Conservation (phyloP, 1,140 invertebrate species). For the Antheraea mylitta region DNA sequence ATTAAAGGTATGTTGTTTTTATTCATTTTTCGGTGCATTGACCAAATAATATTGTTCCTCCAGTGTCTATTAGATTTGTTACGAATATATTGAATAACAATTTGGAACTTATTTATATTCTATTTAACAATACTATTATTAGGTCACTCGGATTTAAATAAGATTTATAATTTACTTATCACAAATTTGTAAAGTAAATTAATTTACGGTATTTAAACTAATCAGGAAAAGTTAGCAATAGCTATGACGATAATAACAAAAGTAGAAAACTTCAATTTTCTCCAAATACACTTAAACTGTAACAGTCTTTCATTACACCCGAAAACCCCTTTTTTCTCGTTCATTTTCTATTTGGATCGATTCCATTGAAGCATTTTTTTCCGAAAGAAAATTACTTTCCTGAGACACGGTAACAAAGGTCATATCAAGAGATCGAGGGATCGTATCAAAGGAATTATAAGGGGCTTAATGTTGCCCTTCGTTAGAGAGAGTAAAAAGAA, state of each 20-base stretch:
- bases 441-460: conserved; percentile 11
- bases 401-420: background rate
- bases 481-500: conserved; percentile 7
- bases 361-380: background rate
- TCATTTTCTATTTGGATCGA: conserved; percentile 1
- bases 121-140: too few relatives aligned
- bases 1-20: too few relatives aligned
- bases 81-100: too few relatives aligned
- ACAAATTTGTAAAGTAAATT: too few relatives aligned
- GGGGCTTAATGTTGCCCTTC: conserved; percentile 9
- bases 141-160: too few relatives aligned
- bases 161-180: too few relatives aligned
- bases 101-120: too few relatives aligned
- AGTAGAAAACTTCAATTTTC: background rate
- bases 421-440: conserved; percentile 9
- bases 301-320: background rate
- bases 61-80: too few relatives aligned
- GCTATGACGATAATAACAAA: background rate
- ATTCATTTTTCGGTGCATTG: too few relatives aligned
- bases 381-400: conserved; percentile 7
- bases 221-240: background rate
- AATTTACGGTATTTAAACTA: too few relatives aligned
- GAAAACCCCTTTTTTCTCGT: background rate
- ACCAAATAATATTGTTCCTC: too few relatives aligned
- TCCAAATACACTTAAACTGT: background rate